A percentile compares a stretch with the other conserved stretches of the same genome.
Evolutionary conservation across 2,797 vertebrate genomes (phyloP).

Genomic region (Paratrypauchen microcephalus): DNA sequence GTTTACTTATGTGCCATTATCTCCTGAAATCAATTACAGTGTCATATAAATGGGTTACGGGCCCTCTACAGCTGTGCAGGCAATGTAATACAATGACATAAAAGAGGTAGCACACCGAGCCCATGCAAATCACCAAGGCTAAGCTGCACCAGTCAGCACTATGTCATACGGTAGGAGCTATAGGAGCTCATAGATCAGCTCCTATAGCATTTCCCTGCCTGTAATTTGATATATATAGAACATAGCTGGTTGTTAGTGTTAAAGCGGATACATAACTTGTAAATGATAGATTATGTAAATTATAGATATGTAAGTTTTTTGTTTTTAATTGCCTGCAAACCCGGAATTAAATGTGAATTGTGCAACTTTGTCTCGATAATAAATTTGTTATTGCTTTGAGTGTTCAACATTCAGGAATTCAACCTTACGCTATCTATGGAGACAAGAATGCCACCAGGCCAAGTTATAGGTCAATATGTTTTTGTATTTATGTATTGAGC

Average conservation of each 20-base stretch:
- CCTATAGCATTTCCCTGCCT: not conserved
- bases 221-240: conserved; percentile 2
- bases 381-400: no score
- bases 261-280: not conserved
- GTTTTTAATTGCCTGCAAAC: no score
- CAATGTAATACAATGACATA: conserved; percentile 75
- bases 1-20: conserved; percentile 13
- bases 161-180: conserved; percentile 43
- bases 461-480: no score
- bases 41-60: conserved; percentile 16
- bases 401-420: no score
- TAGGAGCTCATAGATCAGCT: conserved; percentile 14
- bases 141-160: conserved; percentile 66
- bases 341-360: no score
- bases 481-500: no score
- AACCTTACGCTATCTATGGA: no score
- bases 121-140: conserved; percentile 64
- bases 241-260: not conserved
- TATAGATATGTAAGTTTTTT: not conserved
- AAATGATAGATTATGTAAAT: not conserved
- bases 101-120: conserved; percentile 34
- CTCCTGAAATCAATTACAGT: conserved; percentile 25
- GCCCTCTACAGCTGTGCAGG: conserved; percentile 37
- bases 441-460: no score
- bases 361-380: no score